These are phyloP conservation scores for Mesopsocus fuscifrons DNA, from an alignment of 2,888 invertebrate genomes.

Conservation along the genomic window DNA sequence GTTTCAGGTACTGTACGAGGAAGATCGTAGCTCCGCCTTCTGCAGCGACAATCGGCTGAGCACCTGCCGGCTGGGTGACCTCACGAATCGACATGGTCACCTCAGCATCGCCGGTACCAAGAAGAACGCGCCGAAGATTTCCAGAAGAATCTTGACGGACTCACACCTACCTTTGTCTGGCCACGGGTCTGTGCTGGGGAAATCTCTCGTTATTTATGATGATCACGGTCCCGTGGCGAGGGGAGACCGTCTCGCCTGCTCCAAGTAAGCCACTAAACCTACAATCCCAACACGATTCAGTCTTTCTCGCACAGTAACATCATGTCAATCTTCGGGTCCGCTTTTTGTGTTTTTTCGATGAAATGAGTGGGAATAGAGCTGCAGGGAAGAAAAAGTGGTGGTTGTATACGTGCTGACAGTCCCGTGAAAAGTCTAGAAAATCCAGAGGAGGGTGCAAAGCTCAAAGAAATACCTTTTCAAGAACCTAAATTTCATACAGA, in stretches of 20 bases:
- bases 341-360: no score
- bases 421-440: no score
- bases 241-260: slow-evolving; percentile 76
- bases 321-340: no score
- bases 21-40: slow-evolving; percentile 34
- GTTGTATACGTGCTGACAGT: no score
- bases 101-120: slow-evolving; percentile 59
- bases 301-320: slow-evolving; percentile 5
- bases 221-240: slow-evolving; percentile 73
- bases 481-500: no score
- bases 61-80: slow-evolving; percentile 56
- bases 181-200: slow-evolving; percentile 49
- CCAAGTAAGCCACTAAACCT: slow-evolving; percentile 45
- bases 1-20: slow-evolving; percentile 38
- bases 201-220: slow-evolving; percentile 71
- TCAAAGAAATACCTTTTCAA: no score
- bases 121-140: slow-evolving; percentile 37
- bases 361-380: no score
- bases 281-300: no score
- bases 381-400: no score
- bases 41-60: slow-evolving; percentile 37
- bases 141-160: slow-evolving; percentile 64
- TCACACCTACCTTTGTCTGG: slow-evolving; percentile 56
- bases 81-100: slow-evolving; percentile 48
- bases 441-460: no score